A percentile compares a stretch with the other conserved stretches of the same genome.
These are phyloP conservation scores for Silurus meridionalis DNA, from an alignment of 2,113 vertebrate genomes.

Conservation along the genomic window DNA sequence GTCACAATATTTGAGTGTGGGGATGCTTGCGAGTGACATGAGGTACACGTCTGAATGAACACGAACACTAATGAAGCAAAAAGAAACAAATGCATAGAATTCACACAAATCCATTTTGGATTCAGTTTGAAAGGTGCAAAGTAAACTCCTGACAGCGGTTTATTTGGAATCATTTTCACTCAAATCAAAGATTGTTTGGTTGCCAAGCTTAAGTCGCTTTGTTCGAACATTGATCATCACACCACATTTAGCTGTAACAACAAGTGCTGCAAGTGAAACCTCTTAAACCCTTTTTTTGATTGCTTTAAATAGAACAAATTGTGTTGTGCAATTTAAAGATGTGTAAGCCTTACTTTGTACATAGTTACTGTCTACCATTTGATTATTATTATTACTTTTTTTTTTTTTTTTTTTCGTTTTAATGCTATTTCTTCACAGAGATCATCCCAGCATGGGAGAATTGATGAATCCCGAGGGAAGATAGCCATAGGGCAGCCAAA, in stretches of 20 bases:
- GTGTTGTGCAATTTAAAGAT: constrained; percentile 89
- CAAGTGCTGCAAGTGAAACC: constrained; percentile 67
- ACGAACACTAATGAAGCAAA: constrained; percentile 62
- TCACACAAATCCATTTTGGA: background rate
- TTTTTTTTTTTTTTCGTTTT: constrained; percentile 74
- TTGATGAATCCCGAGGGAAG: constrained; percentile 52
- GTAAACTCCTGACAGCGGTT: background rate
- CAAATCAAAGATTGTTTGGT: constrained; percentile 76
- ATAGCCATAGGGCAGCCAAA: constrained; percentile 53
- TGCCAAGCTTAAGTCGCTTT: constrained; percentile 73
- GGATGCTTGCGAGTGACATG: constrained; percentile 66
- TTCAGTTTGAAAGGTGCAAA: background rate
- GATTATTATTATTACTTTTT: constrained; percentile 67
- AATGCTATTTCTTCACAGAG: constrained; percentile 73
- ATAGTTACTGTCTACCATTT: constrained; percentile 86
- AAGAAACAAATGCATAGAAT: constrained; percentile 57
- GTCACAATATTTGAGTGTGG: constrained; percentile 68
- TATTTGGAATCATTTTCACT: constrained; percentile 62
- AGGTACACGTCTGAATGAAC: constrained; percentile 73
- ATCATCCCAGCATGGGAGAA: constrained; percentile 61
- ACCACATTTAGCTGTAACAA: constrained; percentile 57
- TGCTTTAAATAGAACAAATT: constrained; percentile 86
- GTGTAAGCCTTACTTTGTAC: constrained; percentile 98
- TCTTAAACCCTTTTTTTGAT: constrained; percentile 68
- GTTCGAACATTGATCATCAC: constrained; percentile 68